Percentiles rank a stretch among this genome's conserved stretches.
phyloP scores from a whole-genome alignment of 2,797 vertebrate species.

The Peromyscus melanophrys region DNA sequence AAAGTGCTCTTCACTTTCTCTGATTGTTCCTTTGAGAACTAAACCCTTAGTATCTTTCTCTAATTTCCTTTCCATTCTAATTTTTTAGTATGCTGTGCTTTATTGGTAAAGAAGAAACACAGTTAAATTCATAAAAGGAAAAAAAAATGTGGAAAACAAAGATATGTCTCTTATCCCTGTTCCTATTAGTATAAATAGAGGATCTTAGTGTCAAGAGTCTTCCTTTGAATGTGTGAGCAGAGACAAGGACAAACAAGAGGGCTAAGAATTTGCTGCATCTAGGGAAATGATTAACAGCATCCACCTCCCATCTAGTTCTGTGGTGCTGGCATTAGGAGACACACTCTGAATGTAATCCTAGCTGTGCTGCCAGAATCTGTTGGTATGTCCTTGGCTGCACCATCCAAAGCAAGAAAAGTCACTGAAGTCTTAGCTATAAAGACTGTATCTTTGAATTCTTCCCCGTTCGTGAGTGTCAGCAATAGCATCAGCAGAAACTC shows the following conservation, averaged over 20 bases:
- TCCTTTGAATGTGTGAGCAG: not conserved
- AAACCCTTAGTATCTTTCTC: conserved; percentile 32
- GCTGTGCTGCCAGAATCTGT: not conserved
- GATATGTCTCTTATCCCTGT: not conserved
- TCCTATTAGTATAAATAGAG: not conserved
- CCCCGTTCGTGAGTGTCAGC: conserved; percentile 63
- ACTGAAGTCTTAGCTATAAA: conserved; percentile 61
- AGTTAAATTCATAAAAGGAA: not conserved
- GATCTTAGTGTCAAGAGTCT: not conserved
- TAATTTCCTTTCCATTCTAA: not conserved
- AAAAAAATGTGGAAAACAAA: conserved; percentile 11
- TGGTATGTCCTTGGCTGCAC: conserved; percentile 24
- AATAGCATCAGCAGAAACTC: conserved; percentile 10
- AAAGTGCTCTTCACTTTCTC: not conserved
- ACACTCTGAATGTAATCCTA: not conserved
- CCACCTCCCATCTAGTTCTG: not conserved
- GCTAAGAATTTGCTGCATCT: conserved; percentile 12
- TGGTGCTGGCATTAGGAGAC: not conserved
- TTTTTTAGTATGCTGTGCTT: conserved; percentile 11
- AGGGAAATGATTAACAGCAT: not conserved
- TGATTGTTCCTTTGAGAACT: not conserved
- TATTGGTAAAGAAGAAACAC: not conserved
- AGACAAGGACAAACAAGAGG: not conserved
- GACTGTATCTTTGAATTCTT: conserved; percentile 68
- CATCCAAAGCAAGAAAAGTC: conserved; percentile 48